Evolutionary conservation across 2,888 invertebrate genomes (phyloP).

Genomic region (Drosophila antonietae): DNA sequence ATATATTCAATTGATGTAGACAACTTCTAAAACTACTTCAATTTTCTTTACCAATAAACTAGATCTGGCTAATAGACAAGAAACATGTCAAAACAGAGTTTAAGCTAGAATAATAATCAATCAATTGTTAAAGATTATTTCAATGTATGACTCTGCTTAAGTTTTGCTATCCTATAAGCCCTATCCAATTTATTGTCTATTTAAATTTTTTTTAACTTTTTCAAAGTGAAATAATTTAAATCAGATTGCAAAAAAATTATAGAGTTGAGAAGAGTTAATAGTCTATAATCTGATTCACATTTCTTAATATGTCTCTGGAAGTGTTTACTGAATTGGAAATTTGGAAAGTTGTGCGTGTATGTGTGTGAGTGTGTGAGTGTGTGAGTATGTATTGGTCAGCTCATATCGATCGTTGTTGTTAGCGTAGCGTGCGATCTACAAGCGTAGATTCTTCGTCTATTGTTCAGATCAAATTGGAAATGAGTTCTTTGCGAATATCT

Average conservation of each 20-base stretch:
- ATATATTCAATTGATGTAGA: neutral
- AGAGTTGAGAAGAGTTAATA: neutral
- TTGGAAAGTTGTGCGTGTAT: neutral
- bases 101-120: neutral
- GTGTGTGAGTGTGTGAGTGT: neutral
- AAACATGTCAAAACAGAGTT: neutral
- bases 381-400: slow-evolving; percentile 30
- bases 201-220: neutral
- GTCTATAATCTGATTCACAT: neutral
- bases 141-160: neutral
- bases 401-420: slow-evolving; percentile 77
- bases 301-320: neutral
- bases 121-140: neutral
- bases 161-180: neutral
- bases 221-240: neutral
- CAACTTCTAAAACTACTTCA: neutral
- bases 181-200: neutral
- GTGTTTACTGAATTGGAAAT: neutral
- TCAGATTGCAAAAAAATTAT: neutral
- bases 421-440: slow-evolving; percentile 43
- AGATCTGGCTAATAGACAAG: neutral
- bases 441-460: slow-evolving; percentile 10
- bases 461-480: slow-evolving; percentile 15
- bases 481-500: slow-evolving; percentile 12
- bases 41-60: neutral